phyloP scores from a whole-genome alignment of 2,113 vertebrate species.

The Polyodon spathula region DNA sequence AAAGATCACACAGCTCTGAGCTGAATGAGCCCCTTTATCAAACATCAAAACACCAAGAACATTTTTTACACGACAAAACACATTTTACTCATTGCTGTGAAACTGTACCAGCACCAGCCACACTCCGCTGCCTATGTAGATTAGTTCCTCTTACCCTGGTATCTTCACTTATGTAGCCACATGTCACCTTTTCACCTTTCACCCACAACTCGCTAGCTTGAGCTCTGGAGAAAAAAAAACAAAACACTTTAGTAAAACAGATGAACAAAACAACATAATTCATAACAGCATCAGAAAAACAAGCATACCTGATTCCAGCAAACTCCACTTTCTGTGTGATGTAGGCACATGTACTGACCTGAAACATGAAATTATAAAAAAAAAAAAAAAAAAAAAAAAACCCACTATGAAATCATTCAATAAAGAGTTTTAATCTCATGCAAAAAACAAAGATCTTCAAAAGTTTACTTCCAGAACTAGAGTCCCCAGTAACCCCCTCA shows the following conservation, averaged over 20 bases:
- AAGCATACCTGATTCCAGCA: conserved; percentile 84
- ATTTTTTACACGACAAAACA: too few species aligned
- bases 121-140: too few species aligned
- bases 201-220: conserved; percentile 96
- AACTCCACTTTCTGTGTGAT: conserved; percentile 96
- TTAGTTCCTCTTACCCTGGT: conserved; percentile 66
- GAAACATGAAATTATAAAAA: too few species aligned
- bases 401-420: too few species aligned
- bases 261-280: too few species aligned
- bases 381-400: background rate
- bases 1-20: background rate
- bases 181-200: conserved; percentile 95
- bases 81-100: too few species aligned
- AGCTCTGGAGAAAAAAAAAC: conserved; percentile 55
- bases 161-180: conserved; percentile 94
- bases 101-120: too few species aligned
- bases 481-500: too few species aligned
- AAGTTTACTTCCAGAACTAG: too few species aligned
- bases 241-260: background rate
- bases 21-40: too few species aligned
- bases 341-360: conserved; percentile 94
- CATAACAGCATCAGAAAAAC: background rate
- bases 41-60: too few species aligned
- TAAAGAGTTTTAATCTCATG: too few species aligned
- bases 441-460: background rate